Base-by-base conservation (phyloP, 2,797 vertebrate species). In the Pterois miles region DNA sequence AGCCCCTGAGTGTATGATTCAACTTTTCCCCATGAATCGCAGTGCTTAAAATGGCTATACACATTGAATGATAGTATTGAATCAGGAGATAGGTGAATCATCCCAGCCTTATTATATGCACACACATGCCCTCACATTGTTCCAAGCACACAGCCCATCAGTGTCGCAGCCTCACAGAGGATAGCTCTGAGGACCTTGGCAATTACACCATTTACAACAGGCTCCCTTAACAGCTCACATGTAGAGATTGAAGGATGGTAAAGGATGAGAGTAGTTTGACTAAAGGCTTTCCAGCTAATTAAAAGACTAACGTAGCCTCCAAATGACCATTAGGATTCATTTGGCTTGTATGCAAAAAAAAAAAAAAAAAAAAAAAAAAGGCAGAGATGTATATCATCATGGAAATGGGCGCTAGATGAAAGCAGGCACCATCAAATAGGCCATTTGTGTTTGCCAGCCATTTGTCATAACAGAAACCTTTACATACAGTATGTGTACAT, bases 251-350 rank as follows among this genome's bases (percentile, higher is more conserved):
- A 82, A 84, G 64, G 74, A 87, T 74, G 72, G 71, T 77, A 83
- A 90, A 89, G 83, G 85, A 89, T 85, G 82, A 85, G 80, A 75
- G 84, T 74, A 81, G 81, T 87, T 82, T 86, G 76, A 76, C 85
- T 84, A 82, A 91, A 91, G 84, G 85, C 87, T 91, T 92, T 91
- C 80, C 84, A 89, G 85, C 86, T 93, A 93, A 94, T 93, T 94
- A 93, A 91, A 92, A 91, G 86, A 86, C 84, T 86, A 86, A 87
- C 76, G 46, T 70, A 83, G 87, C 88, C 78, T 89, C 81, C 81
- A 92, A 92, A 92, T 87, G 84, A 91, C 85, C 83, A 85, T 90
- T 81, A 88, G 71, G 75, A 89, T 88, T 78, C 74, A 81, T 88
- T 82, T 85, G 83, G 83, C 79, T 64, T 48, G 27, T 25, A 58